Base-by-base conservation (phyloP, 2,113 vertebrate species). In the Oplegnathus fasciatus region DNA sequence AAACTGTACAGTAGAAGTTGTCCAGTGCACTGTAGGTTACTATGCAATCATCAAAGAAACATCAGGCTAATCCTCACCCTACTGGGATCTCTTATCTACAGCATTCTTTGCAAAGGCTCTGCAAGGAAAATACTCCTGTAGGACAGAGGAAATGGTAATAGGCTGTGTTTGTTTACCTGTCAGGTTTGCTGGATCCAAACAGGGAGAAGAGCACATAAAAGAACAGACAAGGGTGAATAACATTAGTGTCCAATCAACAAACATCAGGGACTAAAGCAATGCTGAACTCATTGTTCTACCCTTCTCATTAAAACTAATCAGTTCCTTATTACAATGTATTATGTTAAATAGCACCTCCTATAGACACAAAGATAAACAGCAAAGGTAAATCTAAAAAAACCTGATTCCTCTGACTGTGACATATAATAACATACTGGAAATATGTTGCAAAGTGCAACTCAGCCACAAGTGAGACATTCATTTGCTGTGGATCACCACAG, bases 101-200 rank as follows among this genome's bases (percentile, higher is more conserved):
- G 44, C 13, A 46, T 54, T 85, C n/a, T 75, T 68, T 71, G 75
- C 50, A 65, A 58, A 82, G 61, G 64, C 75, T 82, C 70, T 88
- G 76, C 26, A 75, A 69, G 72, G 61, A 50, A 85, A 90, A 78
- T 62, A 58, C 58, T 28, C 76, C 84, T 20, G 60, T n/a, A 73
- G 80, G 83, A 80, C 71, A 78, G 71, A 73, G 42, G 46, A 83
- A 84, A 93, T 77, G 78, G 54, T 86, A 85, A 84, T 91, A 82
- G 54, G 76, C 40, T 77, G 74, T 54, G 88, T 79, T 91, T 92
- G 86, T 97, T 98, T 97, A 99, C 98, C 97, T 98, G 98, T 99
- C 98, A 91, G 98, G 98, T 96, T 98, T 98, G 97, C 98, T 99
- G 96, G 96, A 96, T 92, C 83, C 89, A 89, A 93, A 89, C 93